These are phyloP conservation scores for Callimorpha dominula DNA, from an alignment of 2,888 invertebrate species.

Conservation along the genomic window DNA sequence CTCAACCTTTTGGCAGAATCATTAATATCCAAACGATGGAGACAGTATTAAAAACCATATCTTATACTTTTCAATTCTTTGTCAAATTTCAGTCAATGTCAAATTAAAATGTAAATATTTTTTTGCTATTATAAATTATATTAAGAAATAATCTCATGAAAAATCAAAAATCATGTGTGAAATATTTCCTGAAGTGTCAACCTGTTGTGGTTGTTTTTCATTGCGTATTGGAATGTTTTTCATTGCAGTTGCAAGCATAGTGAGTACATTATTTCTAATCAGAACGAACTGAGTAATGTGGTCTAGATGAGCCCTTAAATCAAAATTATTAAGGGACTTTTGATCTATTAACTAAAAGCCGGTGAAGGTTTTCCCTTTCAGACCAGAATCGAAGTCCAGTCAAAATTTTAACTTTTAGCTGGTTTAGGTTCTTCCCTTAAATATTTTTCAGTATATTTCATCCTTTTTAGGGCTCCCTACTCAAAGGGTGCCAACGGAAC, in stretches of 20 bases:
- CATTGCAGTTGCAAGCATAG: constrained; percentile 61
- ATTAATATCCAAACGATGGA: neutral
- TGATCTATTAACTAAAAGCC: too few relatives aligned
- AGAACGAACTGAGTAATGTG: too few relatives aligned
- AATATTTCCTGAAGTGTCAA: constrained; percentile 63
- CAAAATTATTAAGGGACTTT: too few relatives aligned
- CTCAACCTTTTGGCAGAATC: neutral
- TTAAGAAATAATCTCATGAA: constrained; percentile 9
- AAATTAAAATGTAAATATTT: constrained; percentile 6
- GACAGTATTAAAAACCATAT: neutral
- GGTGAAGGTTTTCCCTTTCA: too few relatives aligned
- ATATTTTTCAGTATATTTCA: too few relatives aligned
- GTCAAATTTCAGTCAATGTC: constrained; percentile 12
- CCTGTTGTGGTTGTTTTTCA: constrained; percentile 53
- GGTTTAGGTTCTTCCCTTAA: too few relatives aligned
- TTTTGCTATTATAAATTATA: constrained; percentile 3
- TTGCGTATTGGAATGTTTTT: constrained; percentile 61
- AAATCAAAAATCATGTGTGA: constrained; percentile 71
- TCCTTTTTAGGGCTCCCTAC: too few relatives aligned
- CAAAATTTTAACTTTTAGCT: too few relatives aligned
- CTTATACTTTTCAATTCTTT: neutral
- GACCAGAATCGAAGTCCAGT: too few relatives aligned
- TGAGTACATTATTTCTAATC: constrained; percentile 45
- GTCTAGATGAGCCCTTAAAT: too few relatives aligned
- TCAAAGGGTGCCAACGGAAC: too few relatives aligned